These are phyloP conservation scores for Choreutis nemorana DNA, from an alignment of 2,888 invertebrate species.

Conservation along the genomic window DNA sequence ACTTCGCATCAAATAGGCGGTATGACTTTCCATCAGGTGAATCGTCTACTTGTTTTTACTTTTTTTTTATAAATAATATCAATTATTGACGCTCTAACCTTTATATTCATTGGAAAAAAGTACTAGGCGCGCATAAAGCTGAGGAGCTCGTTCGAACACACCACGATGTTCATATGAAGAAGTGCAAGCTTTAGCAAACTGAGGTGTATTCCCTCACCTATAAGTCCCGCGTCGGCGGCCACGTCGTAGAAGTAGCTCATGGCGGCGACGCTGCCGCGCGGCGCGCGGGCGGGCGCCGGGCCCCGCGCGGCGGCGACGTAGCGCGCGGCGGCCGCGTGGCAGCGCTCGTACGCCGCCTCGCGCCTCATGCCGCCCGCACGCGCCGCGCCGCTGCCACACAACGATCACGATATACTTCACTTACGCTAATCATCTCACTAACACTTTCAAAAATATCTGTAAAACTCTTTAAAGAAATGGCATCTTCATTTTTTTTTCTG, in stretches of 20 bases:
- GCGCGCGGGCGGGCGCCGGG: constrained; percentile 67
- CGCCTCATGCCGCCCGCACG: constrained; percentile 24
- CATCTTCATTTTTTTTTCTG: too few relatives aligned
- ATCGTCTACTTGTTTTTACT: too few relatives aligned
- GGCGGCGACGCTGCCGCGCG: constrained; percentile 70
- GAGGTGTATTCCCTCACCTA: constrained; percentile 62
- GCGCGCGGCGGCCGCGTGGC: constrained; percentile 26
- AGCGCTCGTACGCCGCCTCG: constrained; percentile 25
- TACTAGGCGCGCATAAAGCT: not conserved
- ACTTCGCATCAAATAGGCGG: too few relatives aligned
- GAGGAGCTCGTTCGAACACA: too few relatives aligned
- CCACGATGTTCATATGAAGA: not conserved
- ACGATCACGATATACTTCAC: not conserved
- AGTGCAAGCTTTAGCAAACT: not conserved
- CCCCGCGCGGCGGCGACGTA: constrained; percentile 53
- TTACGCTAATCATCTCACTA: too few relatives aligned
- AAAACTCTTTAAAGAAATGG: too few relatives aligned
- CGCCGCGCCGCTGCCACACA: constrained; percentile 24
- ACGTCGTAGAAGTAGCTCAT: constrained; percentile 97
- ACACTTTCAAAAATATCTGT: too few relatives aligned
- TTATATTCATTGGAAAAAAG: too few relatives aligned
- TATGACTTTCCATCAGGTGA: too few relatives aligned
- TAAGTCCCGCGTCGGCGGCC: constrained; percentile 85
- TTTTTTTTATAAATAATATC: too few relatives aligned
- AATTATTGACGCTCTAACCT: too few relatives aligned